Evolutionary conservation across 2,113 vertebrate genomes (phyloP).

Genomic region (Pollimyrus isidori): DNA sequence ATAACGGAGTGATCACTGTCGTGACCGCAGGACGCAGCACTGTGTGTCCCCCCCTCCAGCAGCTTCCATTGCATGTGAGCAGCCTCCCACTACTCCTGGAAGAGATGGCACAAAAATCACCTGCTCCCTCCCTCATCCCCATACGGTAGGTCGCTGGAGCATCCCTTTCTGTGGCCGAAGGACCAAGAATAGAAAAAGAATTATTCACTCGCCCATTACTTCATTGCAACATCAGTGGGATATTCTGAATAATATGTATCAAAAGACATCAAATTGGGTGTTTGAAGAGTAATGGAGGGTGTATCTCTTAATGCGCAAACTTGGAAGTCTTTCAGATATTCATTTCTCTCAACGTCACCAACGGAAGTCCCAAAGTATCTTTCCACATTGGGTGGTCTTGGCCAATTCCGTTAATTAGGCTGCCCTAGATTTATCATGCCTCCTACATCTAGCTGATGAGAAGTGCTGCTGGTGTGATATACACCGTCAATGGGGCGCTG

Average conservation of each 20-base stretch:
- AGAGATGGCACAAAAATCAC: no score
- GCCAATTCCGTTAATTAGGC: conserved; percentile 44
- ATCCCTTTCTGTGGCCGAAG: no score
- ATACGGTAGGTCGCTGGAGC: no score
- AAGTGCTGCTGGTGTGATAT: not conserved
- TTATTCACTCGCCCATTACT: no score
- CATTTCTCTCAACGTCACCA: not conserved
- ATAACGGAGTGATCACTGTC: no score
- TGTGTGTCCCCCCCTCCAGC: no score
- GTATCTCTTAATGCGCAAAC: not conserved
- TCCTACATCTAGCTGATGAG: not conserved
- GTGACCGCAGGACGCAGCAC: no score
- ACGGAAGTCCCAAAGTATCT: not conserved
- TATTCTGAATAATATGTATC: not conserved
- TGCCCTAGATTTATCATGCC: conserved; percentile 30
- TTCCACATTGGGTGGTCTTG: conserved; percentile 18
- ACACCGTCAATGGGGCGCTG: not conserved
- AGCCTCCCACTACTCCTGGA: no score
- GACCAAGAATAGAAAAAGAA: no score
- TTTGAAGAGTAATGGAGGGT: not conserved
- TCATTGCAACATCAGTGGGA: not conserved
- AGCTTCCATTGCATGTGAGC: no score
- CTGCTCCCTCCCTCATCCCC: no score
- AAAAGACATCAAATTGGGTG: not conserved
- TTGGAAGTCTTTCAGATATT: not conserved